These are phyloP conservation scores for Engystomops pustulosus DNA, from an alignment of 2,113 vertebrate genomes.

Conservation along the genomic window DNA sequence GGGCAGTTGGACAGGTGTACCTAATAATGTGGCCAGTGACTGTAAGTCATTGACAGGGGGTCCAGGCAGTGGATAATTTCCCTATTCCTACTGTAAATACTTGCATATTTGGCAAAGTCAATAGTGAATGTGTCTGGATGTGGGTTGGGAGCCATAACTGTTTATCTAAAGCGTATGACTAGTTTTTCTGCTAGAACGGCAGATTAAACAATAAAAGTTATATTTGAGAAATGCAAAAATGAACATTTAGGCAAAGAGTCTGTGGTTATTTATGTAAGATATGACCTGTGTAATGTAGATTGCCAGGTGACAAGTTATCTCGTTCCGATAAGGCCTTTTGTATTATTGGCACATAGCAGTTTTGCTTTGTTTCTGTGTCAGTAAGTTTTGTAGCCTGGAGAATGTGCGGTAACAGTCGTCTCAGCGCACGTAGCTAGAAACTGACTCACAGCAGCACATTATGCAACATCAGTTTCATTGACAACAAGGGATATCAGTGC, in stretches of 20 bases:
- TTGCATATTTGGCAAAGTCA: too few species aligned
- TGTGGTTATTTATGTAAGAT: conserved; percentile 47
- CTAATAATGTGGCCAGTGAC: too few species aligned
- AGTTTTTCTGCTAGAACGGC: too few species aligned
- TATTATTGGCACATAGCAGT: conserved; percentile 25
- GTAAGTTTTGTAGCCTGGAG: neutral
- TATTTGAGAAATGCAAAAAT: neutral
- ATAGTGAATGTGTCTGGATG: too few species aligned
- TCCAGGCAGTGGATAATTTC: too few species aligned
- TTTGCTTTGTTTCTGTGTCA: neutral
- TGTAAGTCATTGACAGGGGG: too few species aligned
- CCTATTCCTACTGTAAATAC: too few species aligned
- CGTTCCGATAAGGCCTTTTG: conserved; percentile 1
- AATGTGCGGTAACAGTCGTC: neutral
- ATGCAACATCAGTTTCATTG: neutral
- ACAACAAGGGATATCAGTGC: neutral
- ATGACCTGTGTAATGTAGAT: conserved; percentile 14
- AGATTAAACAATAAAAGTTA: neutral
- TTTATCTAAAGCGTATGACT: too few species aligned
- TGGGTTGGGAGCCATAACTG: too few species aligned
- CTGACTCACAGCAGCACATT: conserved; percentile 13
- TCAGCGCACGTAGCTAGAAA: neutral
- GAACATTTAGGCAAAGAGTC: neutral
- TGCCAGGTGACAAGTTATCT: conserved; percentile 39
- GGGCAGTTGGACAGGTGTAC: too few species aligned